phyloP scores from a whole-genome alignment of 2,797 vertebrate species.

The Nannoperca obscura region DNA sequence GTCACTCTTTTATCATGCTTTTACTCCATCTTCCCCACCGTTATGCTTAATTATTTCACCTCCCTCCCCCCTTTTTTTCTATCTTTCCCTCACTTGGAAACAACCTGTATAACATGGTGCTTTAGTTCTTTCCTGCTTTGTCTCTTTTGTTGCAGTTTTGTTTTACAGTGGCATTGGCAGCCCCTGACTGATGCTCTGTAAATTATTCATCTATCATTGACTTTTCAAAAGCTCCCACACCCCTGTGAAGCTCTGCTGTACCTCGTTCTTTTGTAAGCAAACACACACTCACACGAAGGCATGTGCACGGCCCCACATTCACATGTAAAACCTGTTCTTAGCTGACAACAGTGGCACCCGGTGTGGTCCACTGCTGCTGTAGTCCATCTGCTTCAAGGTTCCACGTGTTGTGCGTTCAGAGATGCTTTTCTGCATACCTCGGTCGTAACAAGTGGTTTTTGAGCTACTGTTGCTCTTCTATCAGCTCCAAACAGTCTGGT shows the following conservation, averaged over 20 bases:
- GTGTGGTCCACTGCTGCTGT: too few relatives aligned
- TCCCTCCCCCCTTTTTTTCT: not conserved
- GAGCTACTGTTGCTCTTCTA: too few relatives aligned
- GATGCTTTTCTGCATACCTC: too few relatives aligned
- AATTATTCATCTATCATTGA: constrained; percentile 69
- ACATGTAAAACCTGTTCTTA: not conserved
- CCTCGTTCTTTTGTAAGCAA: constrained; percentile 10
- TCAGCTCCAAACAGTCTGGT: too few relatives aligned
- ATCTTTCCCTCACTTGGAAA: not conserved
- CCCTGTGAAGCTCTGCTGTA: constrained; percentile 25
- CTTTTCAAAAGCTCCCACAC: constrained; percentile 52
- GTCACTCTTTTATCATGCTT: constrained; percentile 19
- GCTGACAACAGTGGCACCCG: too few relatives aligned
- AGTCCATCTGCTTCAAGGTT: too few relatives aligned
- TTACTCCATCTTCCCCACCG: constrained; percentile 3
- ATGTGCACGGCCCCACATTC: not conserved
- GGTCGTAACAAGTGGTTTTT: too few relatives aligned
- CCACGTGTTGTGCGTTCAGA: too few relatives aligned
- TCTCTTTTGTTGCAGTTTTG: constrained; percentile 50
- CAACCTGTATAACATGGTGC: not conserved
- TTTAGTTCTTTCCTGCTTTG: constrained; percentile 8
- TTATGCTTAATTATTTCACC: not conserved
- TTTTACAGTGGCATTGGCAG: constrained; percentile 38
- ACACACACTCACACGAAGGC: constrained; percentile 4
- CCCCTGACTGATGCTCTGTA: constrained; percentile 52